phyloP scores from a whole-genome alignment of 2,888 invertebrate species.

The Apoderus coryli region DNA sequence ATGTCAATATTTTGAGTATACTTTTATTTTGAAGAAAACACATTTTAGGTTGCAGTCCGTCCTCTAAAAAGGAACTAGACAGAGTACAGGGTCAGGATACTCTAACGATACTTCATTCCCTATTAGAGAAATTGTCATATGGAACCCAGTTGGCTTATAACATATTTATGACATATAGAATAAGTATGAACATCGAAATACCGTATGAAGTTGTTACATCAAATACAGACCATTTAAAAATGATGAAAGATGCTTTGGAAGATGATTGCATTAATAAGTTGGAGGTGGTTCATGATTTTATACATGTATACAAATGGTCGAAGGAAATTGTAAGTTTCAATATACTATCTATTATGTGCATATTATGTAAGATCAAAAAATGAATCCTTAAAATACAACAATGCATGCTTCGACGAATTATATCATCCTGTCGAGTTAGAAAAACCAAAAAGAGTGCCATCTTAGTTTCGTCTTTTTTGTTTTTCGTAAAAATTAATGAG shows the following conservation, averaged over 20 bases:
- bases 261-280: slow-evolving; percentile 41
- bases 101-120: slow-evolving; percentile 31
- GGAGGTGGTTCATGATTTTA: slow-evolving; percentile 44
- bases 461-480: too few relatives aligned
- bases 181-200: slow-evolving; percentile 40
- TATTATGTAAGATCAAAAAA: too few relatives aligned
- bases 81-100: slow-evolving; percentile 25
- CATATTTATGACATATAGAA: slow-evolving; percentile 40
- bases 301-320: slow-evolving; percentile 39
- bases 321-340: slow-evolving; percentile 31
- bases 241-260: slow-evolving; percentile 38
- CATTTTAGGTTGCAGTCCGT: too few relatives aligned
- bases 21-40: too few relatives aligned
- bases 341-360: background rate
- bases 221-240: slow-evolving; percentile 35
- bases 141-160: slow-evolving; percentile 39
- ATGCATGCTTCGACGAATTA: too few relatives aligned
- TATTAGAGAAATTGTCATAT: slow-evolving; percentile 37
- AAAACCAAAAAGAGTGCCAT: too few relatives aligned
- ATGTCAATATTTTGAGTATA: too few relatives aligned
- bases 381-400: too few relatives aligned
- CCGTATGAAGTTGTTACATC: slow-evolving; percentile 40
- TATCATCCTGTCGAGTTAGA: too few relatives aligned
- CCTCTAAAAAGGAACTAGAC: slow-evolving; percentile 18
- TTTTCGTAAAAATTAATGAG: too few relatives aligned